phyloP scores from a whole-genome alignment of 2,797 vertebrate genomes.

The Pipistrellus nathusii region DNA sequence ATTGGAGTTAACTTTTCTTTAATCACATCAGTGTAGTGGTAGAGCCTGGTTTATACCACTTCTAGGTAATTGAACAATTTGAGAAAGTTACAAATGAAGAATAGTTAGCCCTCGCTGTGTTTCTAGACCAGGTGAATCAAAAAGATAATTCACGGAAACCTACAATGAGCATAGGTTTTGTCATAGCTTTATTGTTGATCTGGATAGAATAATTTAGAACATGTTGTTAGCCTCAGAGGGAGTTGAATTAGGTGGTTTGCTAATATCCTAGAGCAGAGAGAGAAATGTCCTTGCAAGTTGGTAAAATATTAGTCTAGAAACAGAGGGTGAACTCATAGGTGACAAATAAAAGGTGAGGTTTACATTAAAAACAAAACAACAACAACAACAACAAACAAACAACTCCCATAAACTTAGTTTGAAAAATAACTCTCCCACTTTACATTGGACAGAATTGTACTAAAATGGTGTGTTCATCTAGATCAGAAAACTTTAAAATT shows the following conservation, averaged over 20 bases:
- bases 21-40: neutral
- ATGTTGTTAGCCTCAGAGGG: neutral
- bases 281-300: slow-evolving; percentile 18
- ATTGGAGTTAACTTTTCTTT: slow-evolving; percentile 48
- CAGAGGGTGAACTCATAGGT: neutral
- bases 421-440: neutral
- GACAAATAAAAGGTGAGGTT: slow-evolving; percentile 1
- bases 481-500: slow-evolving; percentile 13
- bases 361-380: slow-evolving; percentile 12
- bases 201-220: slow-evolving; percentile 38
- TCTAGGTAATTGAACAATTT: neutral
- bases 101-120: neutral
- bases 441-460: neutral
- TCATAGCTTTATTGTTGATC: slow-evolving; percentile 1
- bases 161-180: neutral
- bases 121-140: neutral
- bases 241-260: neutral
- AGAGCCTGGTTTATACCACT: neutral
- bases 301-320: slow-evolving; percentile 56
- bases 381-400: too few relatives aligned
- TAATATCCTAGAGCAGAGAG: slow-evolving; percentile 19
- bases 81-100: neutral
- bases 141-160: neutral
- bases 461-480: neutral
- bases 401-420: neutral